Base-by-base conservation (phyloP, 2,797 vertebrate genomes). In the Urocyon cinereoargenteus region DNA sequence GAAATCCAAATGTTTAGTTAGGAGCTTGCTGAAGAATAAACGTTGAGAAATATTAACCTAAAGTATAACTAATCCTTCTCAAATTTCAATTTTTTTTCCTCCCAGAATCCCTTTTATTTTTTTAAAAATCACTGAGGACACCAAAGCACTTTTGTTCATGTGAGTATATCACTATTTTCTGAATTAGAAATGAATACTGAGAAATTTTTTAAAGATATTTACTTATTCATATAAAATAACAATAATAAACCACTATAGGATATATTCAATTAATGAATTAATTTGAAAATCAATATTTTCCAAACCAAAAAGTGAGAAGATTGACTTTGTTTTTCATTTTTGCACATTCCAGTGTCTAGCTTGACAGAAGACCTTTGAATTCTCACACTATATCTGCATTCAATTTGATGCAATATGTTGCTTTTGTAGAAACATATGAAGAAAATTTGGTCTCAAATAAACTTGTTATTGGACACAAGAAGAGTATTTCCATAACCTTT, bases 41-140 rank as follows among this genome's bases (percentile, higher is more conserved):
- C 28, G 81, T 90, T 84, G 19, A 85, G 36, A 87, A 94, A 92
- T 1, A 13, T 16, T 97, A 90, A 88, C 51, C 45, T 92, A 82
- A 18, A n/a, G 2, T 45, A 62, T 66, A 75, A 2, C 3, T 51
- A 59, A 28, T 68, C 36, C 9, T 84, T 84, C 19, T 81, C 64
- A 83, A 72, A 57, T 31, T 53, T 87, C 40, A 45, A 45, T 45
- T 45, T 45, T 45, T 45, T 8, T 75, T 85, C 87, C 45, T 81
- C 55, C 73, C 57, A 85, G 13, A 81, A 84, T 70, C 18, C 36
- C 26, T 72, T 90, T 84, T 79, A 45, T 55, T 53, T 81, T 93
- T 81, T 93, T 57, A 85, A 95, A 95, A 88, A 45, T 92, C 55
- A 94, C 22, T 28, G 53, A 79, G 57, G 22, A 49, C 11, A 28